Base-by-base conservation (phyloP, 2,888 invertebrate genomes). In the Eupeodes luniger region DNA sequence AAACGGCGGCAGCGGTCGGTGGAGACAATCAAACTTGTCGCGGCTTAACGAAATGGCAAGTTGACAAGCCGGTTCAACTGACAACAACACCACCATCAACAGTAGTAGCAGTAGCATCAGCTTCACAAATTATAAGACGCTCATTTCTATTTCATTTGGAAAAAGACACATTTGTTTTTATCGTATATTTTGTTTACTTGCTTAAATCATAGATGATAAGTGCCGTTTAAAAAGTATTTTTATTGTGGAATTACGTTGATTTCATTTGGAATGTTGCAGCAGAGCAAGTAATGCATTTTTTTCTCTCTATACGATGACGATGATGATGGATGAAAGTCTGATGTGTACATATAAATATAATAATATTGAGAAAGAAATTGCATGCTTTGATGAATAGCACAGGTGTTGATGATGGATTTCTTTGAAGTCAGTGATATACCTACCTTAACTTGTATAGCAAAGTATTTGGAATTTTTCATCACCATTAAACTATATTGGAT, bases 31-130 rank as follows among this genome's bases (percentile, higher is more conserved):
- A 14, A 51, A 49, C 51, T 36, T 44, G 55, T 55, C 70, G 40
- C 70, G 47, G 19, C 47, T 72, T 72, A 72, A 85, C 77, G 85
- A 82, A 86, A 86, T 79, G 67, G 82, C 82, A 82, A 82, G 85
- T 82, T 82, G 85, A 75, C 85, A 74, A 81, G 72, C 85, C 27
- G 61, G 81, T 81, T 78, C n/a, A 66, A 67, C 47, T 61, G 53
- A 27, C 59, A 51, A 16, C 53, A 67, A 34, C 53, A 69, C 7
- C 40, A 62, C 0, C 36, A 40, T 3, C 40, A 40, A 9, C 0
- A 40, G 40, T 9, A 40, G 4, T 9, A 40, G 40, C 40, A 40
- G 40, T 9, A 40, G 40, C 40, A 40, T 5, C 40, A 40, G 6
- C 40, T 40, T 40, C 6, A 40, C 40, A 40, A 40, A 9, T 40